phyloP scores from a whole-genome alignment of 2,113 vertebrate genomes.

The Semnornis frantzii region DNA sequence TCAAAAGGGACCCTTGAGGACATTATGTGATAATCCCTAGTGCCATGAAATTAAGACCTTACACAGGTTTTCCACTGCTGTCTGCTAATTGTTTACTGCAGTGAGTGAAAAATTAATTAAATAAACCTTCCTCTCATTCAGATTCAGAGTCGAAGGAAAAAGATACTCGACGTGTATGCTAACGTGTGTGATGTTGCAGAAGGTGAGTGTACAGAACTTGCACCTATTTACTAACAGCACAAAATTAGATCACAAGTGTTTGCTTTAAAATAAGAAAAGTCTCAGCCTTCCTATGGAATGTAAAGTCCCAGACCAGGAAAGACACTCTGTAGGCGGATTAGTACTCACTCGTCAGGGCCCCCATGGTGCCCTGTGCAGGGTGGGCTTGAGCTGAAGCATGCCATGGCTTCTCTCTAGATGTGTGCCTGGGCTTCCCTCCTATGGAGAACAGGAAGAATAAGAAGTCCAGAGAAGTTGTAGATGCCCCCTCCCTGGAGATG shows the following conservation, averaged over 20 bases:
- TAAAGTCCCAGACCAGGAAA: background rate
- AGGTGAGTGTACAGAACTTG: constrained; percentile 75
- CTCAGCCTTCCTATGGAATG: background rate
- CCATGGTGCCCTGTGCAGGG: background rate
- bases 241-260: background rate
- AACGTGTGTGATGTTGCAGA: constrained; percentile 91
- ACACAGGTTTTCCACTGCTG: background rate
- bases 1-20: background rate
- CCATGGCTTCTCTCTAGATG: fast-evolving
- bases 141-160: constrained; percentile 97
- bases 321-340: background rate
- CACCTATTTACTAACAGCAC: background rate
- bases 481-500: too few species aligned
- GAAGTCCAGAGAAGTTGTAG: too few species aligned
- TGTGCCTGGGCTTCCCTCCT: fast-evolving
- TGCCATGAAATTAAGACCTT: background rate
- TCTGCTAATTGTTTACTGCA: background rate
- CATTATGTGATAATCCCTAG: background rate
- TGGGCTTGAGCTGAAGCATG: background rate
- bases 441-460: background rate
- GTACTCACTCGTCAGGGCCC: background rate
- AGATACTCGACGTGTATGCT: constrained; percentile 93
- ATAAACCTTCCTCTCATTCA: constrained; percentile 57
- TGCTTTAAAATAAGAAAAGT: background rate
- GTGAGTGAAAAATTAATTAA: background rate